These are phyloP conservation scores for Sebastolobus altivelis DNA, from an alignment of 2,797 vertebrate genomes.

Conservation along the genomic window DNA sequence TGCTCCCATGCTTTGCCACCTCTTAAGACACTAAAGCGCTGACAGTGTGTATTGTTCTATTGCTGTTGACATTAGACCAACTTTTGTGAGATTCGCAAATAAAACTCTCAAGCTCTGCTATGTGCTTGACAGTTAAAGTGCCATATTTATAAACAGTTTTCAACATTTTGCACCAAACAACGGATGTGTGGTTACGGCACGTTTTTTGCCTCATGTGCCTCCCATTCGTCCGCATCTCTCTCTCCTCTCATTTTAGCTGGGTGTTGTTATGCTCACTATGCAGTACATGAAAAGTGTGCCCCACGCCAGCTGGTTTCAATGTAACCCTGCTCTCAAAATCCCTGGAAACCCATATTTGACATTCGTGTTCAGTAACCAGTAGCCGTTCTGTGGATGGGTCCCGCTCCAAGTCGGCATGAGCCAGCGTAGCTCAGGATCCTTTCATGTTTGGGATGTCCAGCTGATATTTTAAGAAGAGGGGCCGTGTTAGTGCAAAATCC, in stretches of 20 bases:
- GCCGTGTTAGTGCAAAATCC: slow-evolving; percentile 48
- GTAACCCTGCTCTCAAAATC: slow-evolving; percentile 68
- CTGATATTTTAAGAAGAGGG: slow-evolving; percentile 70
- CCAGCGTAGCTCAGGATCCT: slow-evolving; percentile 54
- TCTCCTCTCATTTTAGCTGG: slow-evolving; percentile 58
- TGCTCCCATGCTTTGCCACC: slow-evolving; percentile 66
- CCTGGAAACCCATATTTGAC: slow-evolving; percentile 72
- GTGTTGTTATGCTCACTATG: slow-evolving; percentile 55
- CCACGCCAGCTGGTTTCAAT: slow-evolving; percentile 69
- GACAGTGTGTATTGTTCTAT: slow-evolving; percentile 52
- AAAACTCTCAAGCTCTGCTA: slow-evolving; percentile 52
- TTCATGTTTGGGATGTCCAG: slow-evolving; percentile 66
- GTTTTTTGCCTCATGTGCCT: slow-evolving; percentile 75
- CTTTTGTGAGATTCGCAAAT: slow-evolving; percentile 76
- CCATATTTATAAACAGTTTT: slow-evolving; percentile 81
- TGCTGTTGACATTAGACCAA: slow-evolving; percentile 72
- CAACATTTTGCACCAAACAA: slow-evolving; percentile 67
- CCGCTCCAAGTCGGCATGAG: slow-evolving; percentile 63
- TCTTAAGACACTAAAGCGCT: slow-evolving; percentile 60
- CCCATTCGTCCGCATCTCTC: slow-evolving; percentile 46
- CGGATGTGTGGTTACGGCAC: slow-evolving; percentile 71
- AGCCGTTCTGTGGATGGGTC: slow-evolving; percentile 66
- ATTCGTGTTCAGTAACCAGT: slow-evolving; percentile 59
- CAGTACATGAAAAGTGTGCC: slow-evolving; percentile 61
- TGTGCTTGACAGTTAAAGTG: slow-evolving; percentile 72